Conservation (phyloP, 2,888 invertebrate genomes). For the Autographa pulchrina region DNA sequence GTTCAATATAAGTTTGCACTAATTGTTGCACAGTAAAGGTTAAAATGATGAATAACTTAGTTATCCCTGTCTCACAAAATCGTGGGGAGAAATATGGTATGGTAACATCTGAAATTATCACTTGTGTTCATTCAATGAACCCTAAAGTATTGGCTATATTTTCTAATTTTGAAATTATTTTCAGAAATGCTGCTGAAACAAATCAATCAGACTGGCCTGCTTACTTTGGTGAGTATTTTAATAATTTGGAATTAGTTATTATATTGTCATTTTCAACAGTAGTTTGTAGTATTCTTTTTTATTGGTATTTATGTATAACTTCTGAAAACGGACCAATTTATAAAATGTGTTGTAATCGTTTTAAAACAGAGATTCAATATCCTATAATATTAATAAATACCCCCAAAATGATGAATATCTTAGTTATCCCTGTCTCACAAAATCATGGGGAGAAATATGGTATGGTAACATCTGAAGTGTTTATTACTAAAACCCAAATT, state of each 20-base stretch:
- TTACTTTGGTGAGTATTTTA: too few species aligned
- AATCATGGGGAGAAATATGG: conserved; percentile 77
- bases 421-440: conserved; percentile 83
- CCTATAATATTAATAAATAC: neutral
- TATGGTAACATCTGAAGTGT: conserved; percentile 63
- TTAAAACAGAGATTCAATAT: too few species aligned
- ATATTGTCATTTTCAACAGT: too few species aligned
- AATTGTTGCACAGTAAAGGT: too few species aligned
- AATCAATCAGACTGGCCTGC: too few species aligned
- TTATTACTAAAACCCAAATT: too few species aligned
- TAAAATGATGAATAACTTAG: conserved; percentile 74
- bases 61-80: conserved; percentile 81
- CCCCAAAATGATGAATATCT: conserved; percentile 73
- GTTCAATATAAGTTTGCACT: too few species aligned
- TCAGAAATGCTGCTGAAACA: neutral
- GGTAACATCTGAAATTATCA: conserved; percentile 71
- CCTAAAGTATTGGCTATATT: neutral
- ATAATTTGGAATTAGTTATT: too few species aligned
- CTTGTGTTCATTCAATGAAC: neutral
- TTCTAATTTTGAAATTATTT: neutral
- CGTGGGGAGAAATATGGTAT: conserved; percentile 79
- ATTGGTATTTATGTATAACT: too few species aligned
- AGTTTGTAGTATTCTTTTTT: too few species aligned
- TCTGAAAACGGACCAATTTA: too few species aligned
- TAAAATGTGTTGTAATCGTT: too few species aligned